phyloP scores from a whole-genome alignment of 2,888 invertebrate species.

The Acanthosepion pharaonis region DNA sequence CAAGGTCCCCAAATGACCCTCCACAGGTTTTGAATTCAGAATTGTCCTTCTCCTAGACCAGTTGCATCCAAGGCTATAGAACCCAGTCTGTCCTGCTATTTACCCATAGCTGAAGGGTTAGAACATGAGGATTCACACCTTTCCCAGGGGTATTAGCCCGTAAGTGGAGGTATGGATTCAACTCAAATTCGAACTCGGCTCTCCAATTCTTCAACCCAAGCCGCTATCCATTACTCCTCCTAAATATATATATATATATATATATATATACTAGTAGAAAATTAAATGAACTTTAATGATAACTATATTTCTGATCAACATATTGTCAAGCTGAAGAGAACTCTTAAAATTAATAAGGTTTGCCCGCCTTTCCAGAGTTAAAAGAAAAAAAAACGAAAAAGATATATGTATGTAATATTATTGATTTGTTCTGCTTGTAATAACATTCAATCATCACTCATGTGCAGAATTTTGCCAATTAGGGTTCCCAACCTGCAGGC shows the following conservation, averaged over 20 bases:
- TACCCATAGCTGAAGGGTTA: too few relatives aligned
- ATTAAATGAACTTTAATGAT: not conserved
- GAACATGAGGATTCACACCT: too few relatives aligned
- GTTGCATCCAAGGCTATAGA: too few relatives aligned
- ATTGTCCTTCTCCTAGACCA: too few relatives aligned
- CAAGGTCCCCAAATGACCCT: too few relatives aligned
- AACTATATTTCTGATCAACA: not conserved
- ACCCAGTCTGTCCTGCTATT: too few relatives aligned
- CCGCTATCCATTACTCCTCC: too few relatives aligned
- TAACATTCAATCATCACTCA: not conserved
- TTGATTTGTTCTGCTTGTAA: not conserved
- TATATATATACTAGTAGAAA: not conserved
- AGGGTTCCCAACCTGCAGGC: not conserved
- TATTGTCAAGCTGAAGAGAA: not conserved
- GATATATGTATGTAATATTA: not conserved
- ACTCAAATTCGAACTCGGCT: too few relatives aligned
- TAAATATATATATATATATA: not conserved
- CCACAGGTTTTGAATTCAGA: too few relatives aligned
- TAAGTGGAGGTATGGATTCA: too few relatives aligned
- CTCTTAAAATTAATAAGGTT: not conserved
- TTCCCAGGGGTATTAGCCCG: too few relatives aligned
- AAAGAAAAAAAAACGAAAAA: not conserved
- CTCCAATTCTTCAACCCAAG: too few relatives aligned
- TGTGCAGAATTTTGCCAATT: not conserved
- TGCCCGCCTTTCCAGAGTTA: not conserved